These are phyloP conservation scores for Rhinoderma darwinii DNA, from an alignment of 2,113 vertebrate species.

Conservation along the genomic window DNA sequence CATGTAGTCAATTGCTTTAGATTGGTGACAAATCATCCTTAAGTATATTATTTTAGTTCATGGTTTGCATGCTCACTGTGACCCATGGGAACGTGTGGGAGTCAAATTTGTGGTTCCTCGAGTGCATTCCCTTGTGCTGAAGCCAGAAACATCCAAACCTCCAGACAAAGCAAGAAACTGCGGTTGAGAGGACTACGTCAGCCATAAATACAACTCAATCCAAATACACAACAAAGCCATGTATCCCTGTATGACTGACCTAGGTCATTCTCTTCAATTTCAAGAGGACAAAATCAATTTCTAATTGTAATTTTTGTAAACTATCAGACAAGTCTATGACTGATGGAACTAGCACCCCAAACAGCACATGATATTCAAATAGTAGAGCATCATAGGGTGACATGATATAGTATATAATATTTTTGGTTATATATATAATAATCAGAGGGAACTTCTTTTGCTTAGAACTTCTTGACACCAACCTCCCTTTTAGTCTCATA, in stretches of 20 bases:
- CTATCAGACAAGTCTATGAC: not conserved
- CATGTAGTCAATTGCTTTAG: constrained; percentile 28
- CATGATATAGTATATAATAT: not conserved
- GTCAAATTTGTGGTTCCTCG: constrained; percentile 53
- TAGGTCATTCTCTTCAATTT: constrained; percentile 21
- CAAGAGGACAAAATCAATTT: not conserved
- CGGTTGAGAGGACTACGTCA: constrained; percentile 52
- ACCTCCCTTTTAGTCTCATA: too few relatives aligned
- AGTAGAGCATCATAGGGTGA: not conserved
- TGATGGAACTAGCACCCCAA: not conserved
- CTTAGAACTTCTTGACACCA: too few relatives aligned
- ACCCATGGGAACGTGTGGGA: constrained; percentile 57
- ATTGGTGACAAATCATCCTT: constrained; percentile 48
- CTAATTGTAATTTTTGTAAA: not conserved
- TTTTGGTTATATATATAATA: not conserved
- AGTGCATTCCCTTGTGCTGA: constrained; percentile 56
- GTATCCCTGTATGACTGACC: constrained; percentile 35
- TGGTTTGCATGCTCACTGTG: constrained; percentile 49
- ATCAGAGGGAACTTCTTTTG: too few relatives aligned
- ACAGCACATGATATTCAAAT: not conserved
- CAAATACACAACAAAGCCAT: constrained; percentile 41
- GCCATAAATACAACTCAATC: constrained; percentile 47
- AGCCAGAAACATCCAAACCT: constrained; percentile 58
- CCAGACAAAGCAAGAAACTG: constrained; percentile 55
- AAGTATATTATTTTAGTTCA: constrained; percentile 53